Base-by-base conservation (phyloP, 2,888 invertebrate genomes). In the Ecliptopera silaceata region DNA sequence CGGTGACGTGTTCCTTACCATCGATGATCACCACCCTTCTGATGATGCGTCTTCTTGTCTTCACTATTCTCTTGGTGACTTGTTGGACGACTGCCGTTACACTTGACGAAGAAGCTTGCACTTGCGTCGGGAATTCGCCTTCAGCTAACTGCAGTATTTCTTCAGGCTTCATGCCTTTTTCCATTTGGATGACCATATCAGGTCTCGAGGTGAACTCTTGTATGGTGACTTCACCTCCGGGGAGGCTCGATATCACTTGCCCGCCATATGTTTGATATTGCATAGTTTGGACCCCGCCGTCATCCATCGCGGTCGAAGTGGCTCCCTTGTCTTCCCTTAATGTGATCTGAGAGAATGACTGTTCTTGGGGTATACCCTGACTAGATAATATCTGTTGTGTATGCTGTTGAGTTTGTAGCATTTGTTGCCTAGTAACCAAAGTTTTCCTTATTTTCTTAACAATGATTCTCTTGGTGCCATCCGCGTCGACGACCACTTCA, bases 31-130 rank as follows among this genome's bases (percentile, higher is more conserved):
- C 95, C 2, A 96, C 93, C 64, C 94, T 94, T 50, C 95, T 93
- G 48, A 97, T 95, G 13, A 96, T 95, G 62, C 95, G 94, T 43
- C 95, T 92, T 12, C 94, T 94, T 68, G 95, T 96, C 58, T 94
- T 93, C 3, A 96, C 94, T n/a, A 96, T 93, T 74, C 94, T 93
- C 63, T 95, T 93, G 0, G 96, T 96, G 0, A 97, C 95, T 86
- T 96, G 96, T 76, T 96, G 96, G 0, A 96, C 95, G 4, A 96
- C 95, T 17, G 96, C 95, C 36, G 95, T 94, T 0, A 97, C 95
- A 67, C 94, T 95, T 0, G 95, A 94, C 6, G 94, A 93, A 2
- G 94, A 93, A 3, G 94, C 93, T 60, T 93, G 91, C 26, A 91
- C 82, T 60, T 92, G 87, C 12, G 91, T 64, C 63, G 88, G 78